These are phyloP conservation scores for Garrulus glandarius DNA, from an alignment of 2,797 vertebrate species.

Conservation along the genomic window DNA sequence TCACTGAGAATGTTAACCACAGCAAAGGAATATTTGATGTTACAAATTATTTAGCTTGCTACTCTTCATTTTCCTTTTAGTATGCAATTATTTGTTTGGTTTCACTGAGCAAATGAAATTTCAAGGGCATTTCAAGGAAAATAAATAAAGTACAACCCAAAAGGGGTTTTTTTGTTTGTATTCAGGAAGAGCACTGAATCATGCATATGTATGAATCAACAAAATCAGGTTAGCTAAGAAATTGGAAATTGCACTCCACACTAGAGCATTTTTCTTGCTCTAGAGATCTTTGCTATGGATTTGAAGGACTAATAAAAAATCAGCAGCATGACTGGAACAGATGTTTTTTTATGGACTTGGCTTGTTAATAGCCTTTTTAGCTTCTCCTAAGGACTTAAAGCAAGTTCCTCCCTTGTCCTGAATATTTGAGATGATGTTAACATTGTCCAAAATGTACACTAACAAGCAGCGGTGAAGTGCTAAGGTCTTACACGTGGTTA, in stretches of 20 bases:
- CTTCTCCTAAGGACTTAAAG: constrained; percentile 79
- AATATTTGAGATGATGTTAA: constrained; percentile 82
- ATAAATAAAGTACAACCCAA: constrained; percentile 73
- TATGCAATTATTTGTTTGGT: constrained; percentile 81
- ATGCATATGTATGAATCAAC: constrained; percentile 83
- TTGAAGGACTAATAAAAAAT: constrained; percentile 84
- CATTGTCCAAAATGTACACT: constrained; percentile 75
- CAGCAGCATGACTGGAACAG: constrained; percentile 85
- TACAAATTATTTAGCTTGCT: constrained; percentile 75
- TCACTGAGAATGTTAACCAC: constrained; percentile 67
- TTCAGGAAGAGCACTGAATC: constrained; percentile 71
- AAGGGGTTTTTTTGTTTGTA: constrained; percentile 62
- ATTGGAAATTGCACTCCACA: constrained; percentile 76
- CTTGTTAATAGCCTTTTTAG: constrained; percentile 81
- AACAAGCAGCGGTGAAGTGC: constrained; percentile 77
- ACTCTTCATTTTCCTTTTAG: constrained; percentile 72
- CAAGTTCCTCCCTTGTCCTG: constrained; percentile 75
- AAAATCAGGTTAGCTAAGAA: constrained; percentile 80
- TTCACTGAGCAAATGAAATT: constrained; percentile 79
- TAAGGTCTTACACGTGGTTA: constrained; percentile 58
- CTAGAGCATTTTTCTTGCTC: constrained; percentile 79
- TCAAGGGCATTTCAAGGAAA: constrained; percentile 81
- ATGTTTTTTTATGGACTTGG: constrained; percentile 80
- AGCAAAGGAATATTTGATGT: constrained; percentile 73
- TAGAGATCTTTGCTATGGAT: constrained; percentile 78